Evolutionary conservation across 2,888 invertebrate species (phyloP).

Genomic region (Arge pagana): DNA sequence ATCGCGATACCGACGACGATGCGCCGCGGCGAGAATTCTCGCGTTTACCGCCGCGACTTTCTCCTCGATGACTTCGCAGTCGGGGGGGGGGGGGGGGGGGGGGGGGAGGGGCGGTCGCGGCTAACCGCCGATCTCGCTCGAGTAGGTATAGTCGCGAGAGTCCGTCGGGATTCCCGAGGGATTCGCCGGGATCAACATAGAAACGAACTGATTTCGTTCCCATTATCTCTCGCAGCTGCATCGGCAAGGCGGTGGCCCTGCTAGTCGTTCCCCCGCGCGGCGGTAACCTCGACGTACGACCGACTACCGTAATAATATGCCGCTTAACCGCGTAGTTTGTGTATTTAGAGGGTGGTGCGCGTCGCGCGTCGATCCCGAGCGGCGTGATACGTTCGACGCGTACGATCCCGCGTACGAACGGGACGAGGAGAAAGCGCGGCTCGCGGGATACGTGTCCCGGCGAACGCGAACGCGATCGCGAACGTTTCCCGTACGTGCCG

Average conservation of each 20-base stretch:
- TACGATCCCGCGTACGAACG: not conserved
- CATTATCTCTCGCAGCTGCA: slow-evolving; percentile 53
- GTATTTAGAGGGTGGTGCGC: slow-evolving; percentile 21
- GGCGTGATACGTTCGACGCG: no score
- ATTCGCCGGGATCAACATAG: slow-evolving; percentile 56
- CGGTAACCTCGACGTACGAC: not conserved
- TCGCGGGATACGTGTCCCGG: no score
- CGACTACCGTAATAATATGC: slow-evolving; percentile 1
- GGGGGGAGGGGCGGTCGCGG: no score
- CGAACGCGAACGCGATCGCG: no score
- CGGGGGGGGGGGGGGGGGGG: no score
- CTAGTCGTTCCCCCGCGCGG: slow-evolving; percentile 2
- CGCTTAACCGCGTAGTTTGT: slow-evolving; percentile 20
- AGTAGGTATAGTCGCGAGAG: no score
- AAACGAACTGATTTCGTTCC: slow-evolving; percentile 59
- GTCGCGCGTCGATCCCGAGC: no score
- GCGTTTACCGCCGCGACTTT: no score
- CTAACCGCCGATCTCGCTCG: no score
- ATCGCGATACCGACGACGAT: no score
- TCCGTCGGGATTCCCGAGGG: slow-evolving; percentile 44
- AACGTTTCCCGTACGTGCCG: slow-evolving; percentile 31
- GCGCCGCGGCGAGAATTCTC: no score
- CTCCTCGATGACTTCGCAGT: no score
- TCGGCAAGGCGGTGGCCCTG: slow-evolving; percentile 8
- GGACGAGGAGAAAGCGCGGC: slow-evolving; percentile 2